These are phyloP conservation scores for Charadrius vociferus DNA, from an alignment of 2,113 vertebrate genomes.

Conservation along the genomic window DNA sequence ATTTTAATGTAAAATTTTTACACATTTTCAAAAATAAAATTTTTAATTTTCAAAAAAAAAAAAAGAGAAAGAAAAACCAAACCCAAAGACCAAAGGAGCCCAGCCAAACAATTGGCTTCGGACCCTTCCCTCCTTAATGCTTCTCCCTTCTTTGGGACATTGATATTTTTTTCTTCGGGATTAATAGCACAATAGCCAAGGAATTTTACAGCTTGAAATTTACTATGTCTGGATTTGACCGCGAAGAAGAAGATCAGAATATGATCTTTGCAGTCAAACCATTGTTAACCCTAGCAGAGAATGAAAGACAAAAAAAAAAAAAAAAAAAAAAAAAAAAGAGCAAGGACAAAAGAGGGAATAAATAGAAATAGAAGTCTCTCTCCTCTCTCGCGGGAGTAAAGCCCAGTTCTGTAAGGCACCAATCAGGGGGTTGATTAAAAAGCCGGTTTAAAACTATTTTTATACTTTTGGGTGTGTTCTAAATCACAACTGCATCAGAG, in stretches of 20 bases:
- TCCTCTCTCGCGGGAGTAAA: background rate
- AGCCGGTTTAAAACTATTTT: background rate
- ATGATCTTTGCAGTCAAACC: background rate
- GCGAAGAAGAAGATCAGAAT: background rate
- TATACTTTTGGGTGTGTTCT: background rate
- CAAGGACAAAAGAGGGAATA: background rate
- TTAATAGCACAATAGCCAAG: background rate
- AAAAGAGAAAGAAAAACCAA: slow-evolving; percentile 49
- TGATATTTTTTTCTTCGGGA: background rate
- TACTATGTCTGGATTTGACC: background rate
- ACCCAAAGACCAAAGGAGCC: background rate
- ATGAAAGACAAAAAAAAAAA: background rate
- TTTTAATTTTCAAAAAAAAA: slow-evolving; percentile 74
- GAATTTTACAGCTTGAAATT: background rate
- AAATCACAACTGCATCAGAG: background rate
- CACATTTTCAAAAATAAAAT: slow-evolving; percentile 85
- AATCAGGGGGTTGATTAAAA: background rate
- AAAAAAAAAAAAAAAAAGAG: background rate
- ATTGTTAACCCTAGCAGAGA: background rate
- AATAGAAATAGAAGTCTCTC: background rate
- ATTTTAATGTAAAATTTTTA: slow-evolving; percentile 95
- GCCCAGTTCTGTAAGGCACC: background rate
- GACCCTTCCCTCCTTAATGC: slow-evolving; percentile 24
- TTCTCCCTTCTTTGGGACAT: background rate
- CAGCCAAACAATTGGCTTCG: slow-evolving; percentile 21